Conservation (phyloP, 2,797 vertebrate genomes). For the Zalophus californianus region DNA sequence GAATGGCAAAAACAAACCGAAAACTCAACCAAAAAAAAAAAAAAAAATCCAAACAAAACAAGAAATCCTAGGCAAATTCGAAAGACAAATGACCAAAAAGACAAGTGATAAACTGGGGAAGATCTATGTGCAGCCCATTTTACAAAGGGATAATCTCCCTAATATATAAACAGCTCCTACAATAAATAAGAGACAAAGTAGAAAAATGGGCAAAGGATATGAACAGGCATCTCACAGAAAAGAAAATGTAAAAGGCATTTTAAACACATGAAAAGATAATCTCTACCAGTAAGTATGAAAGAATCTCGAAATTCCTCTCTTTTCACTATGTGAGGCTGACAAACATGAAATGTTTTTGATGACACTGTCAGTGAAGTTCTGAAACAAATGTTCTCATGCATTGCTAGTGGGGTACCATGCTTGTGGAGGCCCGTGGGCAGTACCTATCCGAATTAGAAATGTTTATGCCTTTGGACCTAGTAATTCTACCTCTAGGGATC, state of each 20-base stretch:
- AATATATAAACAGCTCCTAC: background rate
- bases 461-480: background rate
- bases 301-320: background rate
- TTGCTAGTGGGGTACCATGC: background rate
- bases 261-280: background rate
- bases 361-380: background rate
- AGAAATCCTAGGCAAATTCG: conserved; percentile 47
- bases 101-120: background rate
- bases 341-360: background rate
- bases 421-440: background rate
- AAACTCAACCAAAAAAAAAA: background rate
- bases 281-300: background rate
- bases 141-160: background rate
- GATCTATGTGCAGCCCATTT: background rate
- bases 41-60: background rate
- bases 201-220: background rate
- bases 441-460: background rate
- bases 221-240: background rate
- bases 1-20: background rate
- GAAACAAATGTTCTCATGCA: background rate
- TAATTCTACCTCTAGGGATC: background rate
- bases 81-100: background rate
- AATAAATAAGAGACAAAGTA: background rate
- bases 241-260: background rate
- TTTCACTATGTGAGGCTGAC: background rate